These are phyloP conservation scores for Trichopoda pennipes DNA, from an alignment of 2,888 invertebrate genomes.

Conservation along the genomic window DNA sequence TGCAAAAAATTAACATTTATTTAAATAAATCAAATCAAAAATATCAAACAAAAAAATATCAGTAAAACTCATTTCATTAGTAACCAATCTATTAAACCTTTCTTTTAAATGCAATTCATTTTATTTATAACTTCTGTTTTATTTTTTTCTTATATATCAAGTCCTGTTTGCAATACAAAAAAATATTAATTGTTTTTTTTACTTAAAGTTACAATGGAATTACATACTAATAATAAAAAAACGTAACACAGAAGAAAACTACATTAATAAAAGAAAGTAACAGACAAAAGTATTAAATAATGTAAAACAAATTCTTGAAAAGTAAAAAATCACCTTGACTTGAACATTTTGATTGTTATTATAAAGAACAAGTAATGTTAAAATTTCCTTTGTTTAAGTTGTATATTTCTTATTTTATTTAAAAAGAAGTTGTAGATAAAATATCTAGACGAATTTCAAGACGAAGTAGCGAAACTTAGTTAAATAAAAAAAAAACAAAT, in stretches of 20 bases:
- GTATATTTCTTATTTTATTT: too few relatives aligned
- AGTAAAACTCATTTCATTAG: slow-evolving; percentile 34
- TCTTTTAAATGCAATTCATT: slow-evolving; percentile 15
- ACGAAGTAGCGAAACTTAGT: slow-evolving; percentile 68
- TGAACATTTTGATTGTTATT: slow-evolving; percentile 20
- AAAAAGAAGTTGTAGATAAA: slow-evolving; percentile 67
- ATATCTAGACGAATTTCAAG: slow-evolving; percentile 54
- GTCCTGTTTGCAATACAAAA: slow-evolving; percentile 59
- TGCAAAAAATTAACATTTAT: too few relatives aligned
- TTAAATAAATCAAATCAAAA: too few relatives aligned
- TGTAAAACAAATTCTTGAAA: slow-evolving; percentile 18
- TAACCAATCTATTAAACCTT: slow-evolving; percentile 22
- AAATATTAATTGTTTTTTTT: background rate
- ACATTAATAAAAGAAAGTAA: slow-evolving; percentile 35
- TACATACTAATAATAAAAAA: slow-evolving; percentile 54
- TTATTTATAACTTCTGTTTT: slow-evolving; percentile 37
- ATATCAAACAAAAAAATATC: too few relatives aligned
- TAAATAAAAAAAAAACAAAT: slow-evolving; percentile 68
- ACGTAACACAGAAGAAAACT: slow-evolving; percentile 49
- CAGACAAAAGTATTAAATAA: slow-evolving; percentile 30
- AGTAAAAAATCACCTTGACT: slow-evolving; percentile 25
- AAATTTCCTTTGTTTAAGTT: slow-evolving; percentile 10
- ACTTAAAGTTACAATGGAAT: slow-evolving; percentile 61
- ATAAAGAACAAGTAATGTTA: slow-evolving; percentile 49
- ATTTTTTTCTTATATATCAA: slow-evolving; percentile 42